phyloP scores from a whole-genome alignment of 2,888 invertebrate species.

The Cantharis flavilabris region DNA sequence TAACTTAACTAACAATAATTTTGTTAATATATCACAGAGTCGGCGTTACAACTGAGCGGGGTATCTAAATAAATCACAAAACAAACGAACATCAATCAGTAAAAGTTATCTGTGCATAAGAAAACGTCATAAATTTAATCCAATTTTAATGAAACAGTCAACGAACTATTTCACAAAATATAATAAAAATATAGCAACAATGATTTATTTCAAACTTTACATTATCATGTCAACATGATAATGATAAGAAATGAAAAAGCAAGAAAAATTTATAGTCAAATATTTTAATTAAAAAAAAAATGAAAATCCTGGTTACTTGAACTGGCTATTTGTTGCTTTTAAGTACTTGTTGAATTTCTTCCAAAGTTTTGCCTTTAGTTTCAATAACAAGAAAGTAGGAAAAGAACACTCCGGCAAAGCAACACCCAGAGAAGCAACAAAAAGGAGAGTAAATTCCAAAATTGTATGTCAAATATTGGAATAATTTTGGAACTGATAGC shows the following conservation, averaged over 20 bases:
- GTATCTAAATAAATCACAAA: background rate
- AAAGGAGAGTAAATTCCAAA: conserved; percentile 47
- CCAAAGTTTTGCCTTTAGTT: conserved; percentile 49
- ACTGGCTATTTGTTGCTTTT: conserved; percentile 21
- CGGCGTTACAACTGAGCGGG: no score
- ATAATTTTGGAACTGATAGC: conserved; percentile 41
- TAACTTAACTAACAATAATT: no score
- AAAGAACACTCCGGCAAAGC: conserved; percentile 38
- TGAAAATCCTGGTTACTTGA: no score
- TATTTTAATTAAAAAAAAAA: no score
- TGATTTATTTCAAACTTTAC: no score
- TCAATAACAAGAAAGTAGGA: conserved; percentile 46
- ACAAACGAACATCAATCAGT: background rate
- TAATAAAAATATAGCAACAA: no score
- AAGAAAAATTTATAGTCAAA: no score
- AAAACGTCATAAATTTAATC: background rate
- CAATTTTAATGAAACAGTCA: background rate
- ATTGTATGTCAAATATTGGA: conserved; percentile 42
- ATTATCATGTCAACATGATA: no score
- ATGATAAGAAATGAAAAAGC: no score
- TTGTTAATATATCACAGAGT: no score
- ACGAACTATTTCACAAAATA: background rate
- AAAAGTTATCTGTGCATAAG: background rate
- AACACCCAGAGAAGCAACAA: conserved; percentile 40
- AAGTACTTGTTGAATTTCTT: conserved; percentile 50